Evolutionary conservation across 2,888 invertebrate genomes (phyloP).

Genomic region (Gymnosoma rotundatum): DNA sequence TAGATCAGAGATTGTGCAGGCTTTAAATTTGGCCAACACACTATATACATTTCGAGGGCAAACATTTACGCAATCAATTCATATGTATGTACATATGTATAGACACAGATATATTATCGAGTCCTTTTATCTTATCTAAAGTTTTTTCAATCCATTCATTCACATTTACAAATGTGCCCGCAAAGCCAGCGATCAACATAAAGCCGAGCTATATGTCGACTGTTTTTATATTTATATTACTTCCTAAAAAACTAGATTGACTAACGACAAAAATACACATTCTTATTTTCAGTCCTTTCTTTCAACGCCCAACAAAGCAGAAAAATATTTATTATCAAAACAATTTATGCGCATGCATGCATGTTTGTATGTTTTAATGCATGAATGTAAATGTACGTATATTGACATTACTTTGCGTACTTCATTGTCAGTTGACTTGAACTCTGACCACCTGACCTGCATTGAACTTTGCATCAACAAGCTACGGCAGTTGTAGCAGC

Average conservation of each 20-base stretch:
- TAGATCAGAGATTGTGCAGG: too few species aligned
- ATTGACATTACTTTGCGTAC: slow-evolving; percentile 73
- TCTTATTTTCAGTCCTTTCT: background rate
- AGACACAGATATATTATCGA: slow-evolving; percentile 19
- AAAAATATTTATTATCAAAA: background rate
- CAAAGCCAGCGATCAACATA: slow-evolving; percentile 20
- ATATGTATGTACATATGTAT: background rate
- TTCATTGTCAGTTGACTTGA: slow-evolving; percentile 78
- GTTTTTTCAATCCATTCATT: slow-evolving; percentile 42
- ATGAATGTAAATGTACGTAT: too few species aligned
- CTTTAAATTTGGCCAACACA: too few species aligned
- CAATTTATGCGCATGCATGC: slow-evolving; percentile 6
- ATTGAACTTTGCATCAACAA: slow-evolving; percentile 72
- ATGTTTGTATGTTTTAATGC: slow-evolving; percentile 37
- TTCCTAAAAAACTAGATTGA: background rate
- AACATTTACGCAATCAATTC: background rate
- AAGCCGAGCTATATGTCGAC: slow-evolving; percentile 10
- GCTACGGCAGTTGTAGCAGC: slow-evolving; percentile 29
- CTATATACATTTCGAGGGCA: background rate
- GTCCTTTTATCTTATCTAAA: slow-evolving; percentile 55
- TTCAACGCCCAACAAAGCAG: background rate
- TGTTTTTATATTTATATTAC: slow-evolving; percentile 9
- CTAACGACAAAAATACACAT: background rate
- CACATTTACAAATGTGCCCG: slow-evolving; percentile 23
- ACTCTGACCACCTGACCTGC: slow-evolving; percentile 82